These are phyloP conservation scores for Andrena praecox DNA, from an alignment of 2,888 invertebrate species.

Conservation along the genomic window DNA sequence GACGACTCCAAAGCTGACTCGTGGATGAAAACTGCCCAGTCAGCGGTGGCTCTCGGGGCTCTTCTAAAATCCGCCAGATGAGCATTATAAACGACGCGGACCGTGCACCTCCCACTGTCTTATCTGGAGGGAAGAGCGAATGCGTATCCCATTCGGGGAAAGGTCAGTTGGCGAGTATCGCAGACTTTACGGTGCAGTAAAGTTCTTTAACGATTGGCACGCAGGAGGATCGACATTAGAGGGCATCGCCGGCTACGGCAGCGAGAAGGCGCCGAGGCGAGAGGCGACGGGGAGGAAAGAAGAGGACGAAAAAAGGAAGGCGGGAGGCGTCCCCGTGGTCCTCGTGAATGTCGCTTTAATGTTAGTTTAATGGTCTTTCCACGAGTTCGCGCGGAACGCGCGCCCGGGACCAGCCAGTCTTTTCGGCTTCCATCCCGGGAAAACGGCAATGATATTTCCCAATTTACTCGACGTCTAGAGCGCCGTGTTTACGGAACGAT, in stretches of 20 bases:
- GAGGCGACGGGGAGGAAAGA: constrained; percentile 8
- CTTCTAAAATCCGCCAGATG: constrained; percentile 23
- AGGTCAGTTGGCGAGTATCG: constrained; percentile 66
- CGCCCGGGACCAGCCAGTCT: background rate
- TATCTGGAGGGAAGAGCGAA: constrained; percentile 46
- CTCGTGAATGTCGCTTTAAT: constrained; percentile 63
- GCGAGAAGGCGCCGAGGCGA: constrained; percentile 7
- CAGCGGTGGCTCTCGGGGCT: constrained; percentile 22
- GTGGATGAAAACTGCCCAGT: constrained; percentile 22
- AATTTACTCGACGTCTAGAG: constrained; percentile 2
- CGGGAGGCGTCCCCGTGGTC: constrained; percentile 30
- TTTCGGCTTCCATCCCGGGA: constrained; percentile 12
- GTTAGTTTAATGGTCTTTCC: constrained; percentile 43
- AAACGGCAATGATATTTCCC: constrained; percentile 16
- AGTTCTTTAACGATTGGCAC: constrained; percentile 67
- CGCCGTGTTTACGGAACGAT: constrained; percentile 62
- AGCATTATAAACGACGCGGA: constrained; percentile 32
- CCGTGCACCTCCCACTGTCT: constrained; percentile 19
- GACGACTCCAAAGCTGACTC: background rate
- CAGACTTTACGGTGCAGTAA: constrained; percentile 66
- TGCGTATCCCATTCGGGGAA: constrained; percentile 57
- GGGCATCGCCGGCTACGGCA: constrained; percentile 16
- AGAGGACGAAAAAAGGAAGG: constrained; percentile 10
- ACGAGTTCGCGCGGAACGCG: constrained; percentile 20
- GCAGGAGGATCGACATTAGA: constrained; percentile 57